Evolutionary conservation across 2,113 vertebrate species (phyloP).

Genomic region (Pseudonaja textilis): DNA sequence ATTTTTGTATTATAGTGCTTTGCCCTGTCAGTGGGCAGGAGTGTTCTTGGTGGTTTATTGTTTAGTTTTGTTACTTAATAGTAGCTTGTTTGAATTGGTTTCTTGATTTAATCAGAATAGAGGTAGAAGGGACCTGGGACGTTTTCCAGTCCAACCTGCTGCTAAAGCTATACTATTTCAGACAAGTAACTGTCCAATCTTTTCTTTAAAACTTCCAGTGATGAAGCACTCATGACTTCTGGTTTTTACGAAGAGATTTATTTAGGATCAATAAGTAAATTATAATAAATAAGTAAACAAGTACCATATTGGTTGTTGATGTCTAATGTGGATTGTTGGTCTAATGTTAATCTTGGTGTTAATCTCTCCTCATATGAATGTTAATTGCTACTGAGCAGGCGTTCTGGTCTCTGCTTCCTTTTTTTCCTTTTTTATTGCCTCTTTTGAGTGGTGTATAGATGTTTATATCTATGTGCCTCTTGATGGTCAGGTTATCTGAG

Average conservation of each 20-base stretch:
- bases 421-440: not conserved
- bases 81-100: not conserved
- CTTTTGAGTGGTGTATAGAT: too few species aligned
- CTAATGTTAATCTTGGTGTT: not conserved
- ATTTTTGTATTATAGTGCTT: not conserved
- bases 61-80: not conserved
- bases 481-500: not conserved
- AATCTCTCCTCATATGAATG: not conserved
- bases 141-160: not conserved
- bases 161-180: not conserved
- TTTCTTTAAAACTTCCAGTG: not conserved
- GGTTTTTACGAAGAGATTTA: not conserved
- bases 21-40: not conserved
- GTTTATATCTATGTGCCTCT: not conserved
- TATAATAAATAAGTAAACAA: not conserved
- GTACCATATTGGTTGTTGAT: not conserved
- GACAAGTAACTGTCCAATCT: not conserved
- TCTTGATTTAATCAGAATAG: not conserved
- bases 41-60: not conserved
- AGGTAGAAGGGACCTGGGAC: not conserved
- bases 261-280: not conserved
- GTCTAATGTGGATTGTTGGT: not conserved
- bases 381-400: not conserved
- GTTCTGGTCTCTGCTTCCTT: not conserved
- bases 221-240: not conserved